Evolutionary conservation across 1,140 invertebrate genomes (phyloP).

Genomic region (Acromyrmex charruanus): DNA sequence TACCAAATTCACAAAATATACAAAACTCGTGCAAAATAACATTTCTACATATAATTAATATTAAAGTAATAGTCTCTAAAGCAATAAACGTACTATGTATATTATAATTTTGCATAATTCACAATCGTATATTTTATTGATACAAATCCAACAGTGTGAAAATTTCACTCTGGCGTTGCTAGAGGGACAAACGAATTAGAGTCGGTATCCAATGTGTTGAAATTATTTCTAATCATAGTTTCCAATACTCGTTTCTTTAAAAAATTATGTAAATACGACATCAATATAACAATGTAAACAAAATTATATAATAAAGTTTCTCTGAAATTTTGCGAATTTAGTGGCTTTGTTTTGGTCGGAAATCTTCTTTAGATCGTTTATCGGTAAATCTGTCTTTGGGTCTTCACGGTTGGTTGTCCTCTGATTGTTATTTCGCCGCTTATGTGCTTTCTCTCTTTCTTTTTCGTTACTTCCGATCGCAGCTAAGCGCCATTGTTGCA

Average conservation of each 20-base stretch:
- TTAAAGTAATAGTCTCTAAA: neutral
- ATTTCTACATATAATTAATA: neutral
- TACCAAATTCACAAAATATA: neutral
- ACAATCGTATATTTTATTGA: neutral
- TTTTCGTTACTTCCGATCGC: slow-evolving; percentile 67
- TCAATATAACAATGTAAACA: neutral
- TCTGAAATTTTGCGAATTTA: neutral
- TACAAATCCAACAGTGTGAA: neutral
- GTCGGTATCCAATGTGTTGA: neutral
- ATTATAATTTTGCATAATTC: neutral
- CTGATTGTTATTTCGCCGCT: neutral
- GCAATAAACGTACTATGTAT: neutral
- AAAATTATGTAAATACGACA: neutral
- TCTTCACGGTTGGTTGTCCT: slow-evolving; percentile 14
- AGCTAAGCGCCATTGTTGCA: slow-evolving; percentile 54
- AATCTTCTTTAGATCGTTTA: neutral
- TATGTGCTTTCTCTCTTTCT: neutral
- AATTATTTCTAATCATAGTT: neutral
- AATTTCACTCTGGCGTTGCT: neutral
- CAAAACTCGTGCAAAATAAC: neutral
- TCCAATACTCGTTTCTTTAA: neutral
- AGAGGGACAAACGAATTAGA: neutral
- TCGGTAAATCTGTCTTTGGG: slow-evolving; percentile 24
- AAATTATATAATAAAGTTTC: neutral
- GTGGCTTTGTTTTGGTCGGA: neutral